These are phyloP conservation scores for Probosciger aterrimus DNA, from an alignment of 2,113 vertebrate genomes.

Conservation along the genomic window DNA sequence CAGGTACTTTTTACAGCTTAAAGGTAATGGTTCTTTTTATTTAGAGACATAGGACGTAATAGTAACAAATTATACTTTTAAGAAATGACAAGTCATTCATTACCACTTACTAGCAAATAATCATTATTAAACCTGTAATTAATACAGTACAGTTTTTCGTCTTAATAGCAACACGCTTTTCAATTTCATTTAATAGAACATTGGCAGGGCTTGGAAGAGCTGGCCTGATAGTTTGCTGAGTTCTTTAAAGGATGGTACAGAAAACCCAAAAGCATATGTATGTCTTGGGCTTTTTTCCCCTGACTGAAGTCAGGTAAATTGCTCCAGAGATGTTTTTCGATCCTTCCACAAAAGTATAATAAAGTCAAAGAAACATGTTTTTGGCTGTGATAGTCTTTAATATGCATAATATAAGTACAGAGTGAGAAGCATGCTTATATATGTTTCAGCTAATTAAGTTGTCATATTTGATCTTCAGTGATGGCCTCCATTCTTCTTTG, in stretches of 20 bases:
- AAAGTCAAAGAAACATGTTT: neutral
- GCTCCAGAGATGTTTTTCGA: neutral
- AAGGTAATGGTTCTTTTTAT: neutral
- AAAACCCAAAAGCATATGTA: neutral
- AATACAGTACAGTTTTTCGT: neutral
- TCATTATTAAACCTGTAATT: neutral
- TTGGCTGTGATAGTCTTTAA: constrained; percentile 55
- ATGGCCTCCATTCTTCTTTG: constrained; percentile 83
- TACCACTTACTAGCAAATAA: neutral
- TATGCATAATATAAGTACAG: neutral
- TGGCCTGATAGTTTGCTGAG: neutral
- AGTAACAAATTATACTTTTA: neutral
- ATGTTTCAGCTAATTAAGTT: constrained; percentile 3
- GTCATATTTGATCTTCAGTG: constrained; percentile 59
- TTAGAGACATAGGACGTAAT: neutral
- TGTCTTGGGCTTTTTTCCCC: no score
- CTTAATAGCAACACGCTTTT: neutral
- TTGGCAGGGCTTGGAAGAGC: neutral
- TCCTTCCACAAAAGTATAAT: neutral
- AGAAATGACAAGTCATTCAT: neutral
- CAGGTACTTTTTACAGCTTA: neutral
- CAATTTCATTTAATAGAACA: neutral
- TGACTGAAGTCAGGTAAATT: neutral
- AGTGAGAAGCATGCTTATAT: neutral
- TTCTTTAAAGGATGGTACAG: neutral